Evolutionary conservation across 2,797 vertebrate genomes (phyloP).

Genomic region (Sebastes matsubarae): DNA sequence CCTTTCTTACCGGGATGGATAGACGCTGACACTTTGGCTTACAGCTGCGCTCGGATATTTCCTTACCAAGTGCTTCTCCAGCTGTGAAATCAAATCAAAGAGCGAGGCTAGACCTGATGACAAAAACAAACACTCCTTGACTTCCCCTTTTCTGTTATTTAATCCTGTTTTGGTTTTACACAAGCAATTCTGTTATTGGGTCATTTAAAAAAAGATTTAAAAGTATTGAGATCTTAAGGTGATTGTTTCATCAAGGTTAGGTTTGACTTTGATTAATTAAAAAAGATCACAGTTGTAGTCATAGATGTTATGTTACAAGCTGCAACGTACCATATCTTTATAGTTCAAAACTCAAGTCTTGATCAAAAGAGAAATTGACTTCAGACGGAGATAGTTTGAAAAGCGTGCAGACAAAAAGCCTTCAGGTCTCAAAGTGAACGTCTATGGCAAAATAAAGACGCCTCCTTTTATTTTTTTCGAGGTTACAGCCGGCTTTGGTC

Average conservation of each 20-base stretch:
- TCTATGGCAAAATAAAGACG: constrained; percentile 52
- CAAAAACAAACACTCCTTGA: constrained; percentile 53
- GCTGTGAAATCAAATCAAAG: constrained; percentile 65
- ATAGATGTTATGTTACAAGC: constrained; percentile 40
- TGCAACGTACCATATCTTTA: constrained; percentile 31
- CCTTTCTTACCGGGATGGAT: constrained; percentile 66
- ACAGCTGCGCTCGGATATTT: constrained; percentile 65
- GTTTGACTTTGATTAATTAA: constrained; percentile 57
- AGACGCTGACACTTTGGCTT: constrained; percentile 68
- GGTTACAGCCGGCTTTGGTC: constrained; percentile 42
- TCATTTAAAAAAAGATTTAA: constrained; percentile 3
- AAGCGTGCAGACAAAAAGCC: constrained; percentile 37
- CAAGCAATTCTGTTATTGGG: neutral
- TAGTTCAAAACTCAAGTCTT: constrained; percentile 50
- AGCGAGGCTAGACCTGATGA: constrained; percentile 41
- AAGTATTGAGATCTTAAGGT: neutral
- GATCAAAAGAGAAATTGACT: constrained; percentile 53
- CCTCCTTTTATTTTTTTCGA: constrained; percentile 39
- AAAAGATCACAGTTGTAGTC: constrained; percentile 48
- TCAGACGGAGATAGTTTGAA: constrained; percentile 52
- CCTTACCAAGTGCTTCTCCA: constrained; percentile 63
- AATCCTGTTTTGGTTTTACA: neutral
- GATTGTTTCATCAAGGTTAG: constrained; percentile 31
- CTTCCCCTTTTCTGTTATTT: constrained; percentile 22
- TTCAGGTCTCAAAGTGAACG: constrained; percentile 51